A percentile compares a stretch with the other conserved stretches of the same genome.
phyloP scores from a whole-genome alignment of 53 echinoderm and acorn worm genomes.

The Glandiceps talaboti region DNA sequence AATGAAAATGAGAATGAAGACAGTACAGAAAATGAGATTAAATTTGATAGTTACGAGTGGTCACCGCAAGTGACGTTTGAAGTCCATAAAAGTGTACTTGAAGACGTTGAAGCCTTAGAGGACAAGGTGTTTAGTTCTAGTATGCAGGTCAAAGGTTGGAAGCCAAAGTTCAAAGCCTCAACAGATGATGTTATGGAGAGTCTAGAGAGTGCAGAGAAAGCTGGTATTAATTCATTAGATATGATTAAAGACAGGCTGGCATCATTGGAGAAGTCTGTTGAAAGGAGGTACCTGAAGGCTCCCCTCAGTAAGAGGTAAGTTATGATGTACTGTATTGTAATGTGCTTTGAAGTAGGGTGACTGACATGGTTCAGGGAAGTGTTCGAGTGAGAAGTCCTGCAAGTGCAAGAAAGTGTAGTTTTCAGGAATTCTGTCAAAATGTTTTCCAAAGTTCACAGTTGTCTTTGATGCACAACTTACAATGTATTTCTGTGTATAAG shows the following conservation, averaged over 20 bases:
- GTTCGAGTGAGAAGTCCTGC: no score
- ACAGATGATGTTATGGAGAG: constrained; percentile 44
- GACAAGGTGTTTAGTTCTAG: constrained; percentile 74
- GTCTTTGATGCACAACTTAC: no score
- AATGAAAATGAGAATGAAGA: background rate
- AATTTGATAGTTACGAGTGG: constrained; percentile 17
- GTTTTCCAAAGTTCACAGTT: no score
- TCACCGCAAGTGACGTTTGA: constrained; percentile 49
- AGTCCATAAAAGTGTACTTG: constrained; percentile 52
- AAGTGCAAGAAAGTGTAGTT: no score
- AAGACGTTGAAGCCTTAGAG: constrained; percentile 71
- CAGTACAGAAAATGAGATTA: background rate
- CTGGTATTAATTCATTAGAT: constrained; percentile 45
- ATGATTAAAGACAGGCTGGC: constrained; percentile 51
- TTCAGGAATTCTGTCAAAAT: no score
- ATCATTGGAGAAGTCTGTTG: constrained; percentile 56
- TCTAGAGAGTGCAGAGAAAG: constrained; percentile 38
- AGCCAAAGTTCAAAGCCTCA: constrained; percentile 65
- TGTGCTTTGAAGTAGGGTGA: no score
- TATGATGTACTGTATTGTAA: no score
- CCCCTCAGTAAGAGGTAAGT: constrained; percentile 82
- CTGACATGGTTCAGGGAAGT: no score
- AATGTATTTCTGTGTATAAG: no score
- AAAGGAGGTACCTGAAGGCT: constrained; percentile 80
- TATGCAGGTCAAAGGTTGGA: constrained; percentile 97